Conservation (phyloP, 2,888 invertebrate species). For the Phrixothrix hirtus region DNA sequence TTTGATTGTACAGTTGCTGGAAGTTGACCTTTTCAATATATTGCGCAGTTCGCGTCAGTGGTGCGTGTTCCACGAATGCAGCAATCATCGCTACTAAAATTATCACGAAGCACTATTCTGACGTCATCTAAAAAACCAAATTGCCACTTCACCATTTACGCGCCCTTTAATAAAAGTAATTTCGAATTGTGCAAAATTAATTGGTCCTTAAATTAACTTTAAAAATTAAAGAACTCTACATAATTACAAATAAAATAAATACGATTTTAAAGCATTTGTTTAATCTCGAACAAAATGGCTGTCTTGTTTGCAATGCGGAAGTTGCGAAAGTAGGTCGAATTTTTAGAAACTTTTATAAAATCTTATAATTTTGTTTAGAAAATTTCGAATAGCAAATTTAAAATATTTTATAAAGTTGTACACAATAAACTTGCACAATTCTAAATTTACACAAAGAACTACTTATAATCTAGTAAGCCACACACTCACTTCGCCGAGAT, state of each 20-base stretch:
- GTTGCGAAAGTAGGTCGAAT: slow-evolving; percentile 42
- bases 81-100: slow-evolving; percentile 7
- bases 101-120: slow-evolving; percentile 9
- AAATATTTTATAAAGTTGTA: too few relatives aligned
- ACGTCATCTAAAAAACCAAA: slow-evolving; percentile 18
- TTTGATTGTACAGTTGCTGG: not conserved
- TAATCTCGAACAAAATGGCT: slow-evolving; percentile 41
- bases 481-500: slow-evolving; percentile 30
- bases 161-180: too few relatives aligned
- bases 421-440: slow-evolving; percentile 19
- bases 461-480: slow-evolving; percentile 15
- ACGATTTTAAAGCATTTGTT: slow-evolving; percentile 26
- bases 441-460: slow-evolving; percentile 20
- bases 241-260: not conserved
- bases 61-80: slow-evolving; percentile 9
- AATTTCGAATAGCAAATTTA: not conserved
- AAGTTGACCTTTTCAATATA: slow-evolving; percentile 7
- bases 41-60: slow-evolving; percentile 20
- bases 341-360: not conserved
- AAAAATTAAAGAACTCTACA: slow-evolving; percentile 8
- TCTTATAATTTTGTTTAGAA: slow-evolving; percentile 3
- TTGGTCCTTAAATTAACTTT: too few relatives aligned
- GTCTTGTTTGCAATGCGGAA: slow-evolving; percentile 42
- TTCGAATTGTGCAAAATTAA: too few relatives aligned
- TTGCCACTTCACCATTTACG: slow-evolving; percentile 6